Evolutionary conservation across 1,140 invertebrate genomes (phyloP).

Genomic region (Drosophila subobscura): DNA sequence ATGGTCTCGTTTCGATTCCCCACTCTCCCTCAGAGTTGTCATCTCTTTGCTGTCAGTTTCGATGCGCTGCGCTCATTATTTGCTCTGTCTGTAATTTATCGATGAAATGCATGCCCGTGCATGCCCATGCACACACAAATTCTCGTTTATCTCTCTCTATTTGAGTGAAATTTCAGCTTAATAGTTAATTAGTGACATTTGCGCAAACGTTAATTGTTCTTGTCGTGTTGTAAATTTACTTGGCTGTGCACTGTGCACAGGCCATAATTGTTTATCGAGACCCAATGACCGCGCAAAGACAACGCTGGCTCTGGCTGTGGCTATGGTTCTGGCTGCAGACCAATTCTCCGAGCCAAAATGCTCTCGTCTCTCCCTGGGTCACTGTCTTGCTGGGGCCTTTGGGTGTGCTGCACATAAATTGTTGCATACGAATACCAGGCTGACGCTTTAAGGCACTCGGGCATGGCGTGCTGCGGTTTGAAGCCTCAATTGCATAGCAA

Average conservation of each 20-base stretch:
- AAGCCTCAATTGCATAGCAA: constrained; percentile 80
- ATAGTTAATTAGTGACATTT: constrained; percentile 77
- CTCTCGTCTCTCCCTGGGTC: constrained; percentile 1
- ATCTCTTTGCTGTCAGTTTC: constrained; percentile 3
- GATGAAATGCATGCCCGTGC: constrained; percentile 2
- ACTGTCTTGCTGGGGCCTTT: constrained; percentile 13
- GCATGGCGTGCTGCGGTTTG: constrained; percentile 77
- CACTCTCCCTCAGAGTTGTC: too few relatives aligned
- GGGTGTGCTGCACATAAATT: constrained; percentile 61
- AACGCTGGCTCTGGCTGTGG: constrained; percentile 12
- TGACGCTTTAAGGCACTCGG: constrained; percentile 76
- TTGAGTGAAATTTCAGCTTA: constrained; percentile 34
- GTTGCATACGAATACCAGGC: constrained; percentile 75
- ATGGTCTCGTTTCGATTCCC: too few relatives aligned
- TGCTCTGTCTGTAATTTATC: constrained; percentile 16
- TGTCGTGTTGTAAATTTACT: constrained; percentile 65
- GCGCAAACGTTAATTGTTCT: constrained; percentile 69
- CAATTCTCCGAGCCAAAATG: constrained; percentile 14
- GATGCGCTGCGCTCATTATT: constrained; percentile 4
- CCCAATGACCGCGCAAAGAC: constrained; percentile 62
- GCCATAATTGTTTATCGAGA: constrained; percentile 74
- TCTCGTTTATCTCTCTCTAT: neutral
- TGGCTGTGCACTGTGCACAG: constrained; percentile 21
- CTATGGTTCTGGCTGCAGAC: constrained; percentile 1
- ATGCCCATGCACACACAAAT: neutral